Evolutionary conservation across 2,888 invertebrate genomes (phyloP).

Genomic region (Mythimna pallens): DNA sequence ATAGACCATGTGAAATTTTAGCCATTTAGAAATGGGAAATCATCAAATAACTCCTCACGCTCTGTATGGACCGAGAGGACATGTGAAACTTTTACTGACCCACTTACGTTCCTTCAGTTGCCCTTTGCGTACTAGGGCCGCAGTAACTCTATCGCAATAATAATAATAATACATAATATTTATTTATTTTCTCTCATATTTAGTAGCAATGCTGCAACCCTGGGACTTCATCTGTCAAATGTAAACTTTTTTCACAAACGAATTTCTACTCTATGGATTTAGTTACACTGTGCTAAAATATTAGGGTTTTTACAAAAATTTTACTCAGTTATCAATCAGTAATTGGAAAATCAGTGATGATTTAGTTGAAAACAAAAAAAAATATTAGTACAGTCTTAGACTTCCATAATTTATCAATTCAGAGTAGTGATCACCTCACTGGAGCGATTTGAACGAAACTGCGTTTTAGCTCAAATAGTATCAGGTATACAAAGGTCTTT

Average conservation of each 20-base stretch:
- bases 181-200: too few species aligned
- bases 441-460: constrained; percentile 29
- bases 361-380: background rate
- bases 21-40: too few species aligned
- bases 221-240: too few species aligned
- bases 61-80: too few species aligned
- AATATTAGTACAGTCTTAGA: constrained; percentile 2
- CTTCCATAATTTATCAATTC: constrained; percentile 6
- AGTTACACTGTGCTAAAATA: background rate
- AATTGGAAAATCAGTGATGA: background rate
- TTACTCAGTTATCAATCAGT: constrained; percentile 5
- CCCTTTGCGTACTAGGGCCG: too few species aligned
- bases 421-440: constrained; percentile 16
- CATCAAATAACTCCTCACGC: too few species aligned
- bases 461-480: constrained; percentile 35
- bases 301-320: background rate
- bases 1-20: too few species aligned
- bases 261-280: background rate
- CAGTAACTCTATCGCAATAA: too few species aligned
- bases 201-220: too few species aligned
- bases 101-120: too few species aligned
- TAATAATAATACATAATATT: too few species aligned
- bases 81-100: too few species aligned
- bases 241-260: background rate
- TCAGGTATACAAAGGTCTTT: constrained; percentile 14